Conservation (phyloP, 2,797 vertebrate genomes). For the Pseudochirops cupreus region DNA sequence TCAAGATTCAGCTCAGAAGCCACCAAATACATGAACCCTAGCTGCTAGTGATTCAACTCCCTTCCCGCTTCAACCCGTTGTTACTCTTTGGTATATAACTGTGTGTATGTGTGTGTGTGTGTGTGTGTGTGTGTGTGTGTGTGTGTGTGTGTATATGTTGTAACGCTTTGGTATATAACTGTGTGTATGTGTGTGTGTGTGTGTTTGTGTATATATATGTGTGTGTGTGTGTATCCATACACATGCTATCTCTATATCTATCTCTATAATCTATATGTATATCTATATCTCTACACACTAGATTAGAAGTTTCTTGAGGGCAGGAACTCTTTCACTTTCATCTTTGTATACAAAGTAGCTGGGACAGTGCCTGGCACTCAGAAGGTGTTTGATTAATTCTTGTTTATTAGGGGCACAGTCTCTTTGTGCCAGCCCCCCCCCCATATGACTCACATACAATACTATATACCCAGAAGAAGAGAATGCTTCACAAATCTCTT, state of each 20-base stretch:
- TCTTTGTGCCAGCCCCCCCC: background rate
- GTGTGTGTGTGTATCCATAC: no score
- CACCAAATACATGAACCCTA: background rate
- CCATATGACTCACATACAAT: background rate
- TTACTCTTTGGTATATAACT: background rate
- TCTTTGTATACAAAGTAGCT: background rate
- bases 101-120: no score
- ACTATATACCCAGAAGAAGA: background rate
- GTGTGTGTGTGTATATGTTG: no score
- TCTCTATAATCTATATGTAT: no score
- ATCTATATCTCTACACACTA: background rate
- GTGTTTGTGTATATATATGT: no score
- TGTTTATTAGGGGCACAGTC: background rate
- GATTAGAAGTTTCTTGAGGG: background rate
- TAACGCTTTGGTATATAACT: background rate
- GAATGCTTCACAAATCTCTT: background rate
- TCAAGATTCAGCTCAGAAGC: no score
- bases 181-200: no score
- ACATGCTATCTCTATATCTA: no score
- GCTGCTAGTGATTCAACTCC: background rate
- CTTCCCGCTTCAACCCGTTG: no score
- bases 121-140: no score
- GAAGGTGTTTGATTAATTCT: background rate
- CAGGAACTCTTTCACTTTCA: background rate
- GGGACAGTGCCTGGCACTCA: background rate